Base-by-base conservation (phyloP, 2,797 vertebrate genomes). In the Apogon talboti region DNA sequence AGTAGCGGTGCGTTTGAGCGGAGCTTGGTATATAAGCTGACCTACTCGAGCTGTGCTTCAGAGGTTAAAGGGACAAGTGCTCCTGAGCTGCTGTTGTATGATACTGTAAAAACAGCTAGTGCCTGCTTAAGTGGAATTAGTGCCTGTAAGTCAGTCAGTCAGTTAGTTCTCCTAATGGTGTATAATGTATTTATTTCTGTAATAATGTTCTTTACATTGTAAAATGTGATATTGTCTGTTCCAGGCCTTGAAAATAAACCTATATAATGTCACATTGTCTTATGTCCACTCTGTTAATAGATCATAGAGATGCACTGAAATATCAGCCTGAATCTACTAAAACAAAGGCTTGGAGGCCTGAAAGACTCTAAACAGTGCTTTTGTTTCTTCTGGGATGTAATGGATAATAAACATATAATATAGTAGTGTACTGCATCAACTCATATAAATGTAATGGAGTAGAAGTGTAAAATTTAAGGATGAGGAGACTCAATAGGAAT, bases 181-280 rank as follows among this genome's bases (percentile, higher is more conserved):
- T 79, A 40, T 76, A 18, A 68, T 82, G 69, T 87, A 84, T 89
- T 90, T 88, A 89, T 83, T 81, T 79, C n/a, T 84, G 71, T 85
- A 48, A 66, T 78, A 68, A 60, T 69, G 60, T 71, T 79, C 68
- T 76, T 73, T 57, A 59, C 11, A 33, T 61, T 76, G 74, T 83
- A 78, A 57, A 62, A 72, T 68, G 81, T 81, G 70, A 71, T 72
- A 0, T 53, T 77, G 76, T 85, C 66, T 81, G 66, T 84, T 41
- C 50, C 56, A 47, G 45, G 59, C 76, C 74, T 76, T 73, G 59
- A 58, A 67, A 91, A 87, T 90, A 87, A 87, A 90, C 33, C 3
- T 8, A 49, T 38, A 58, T 65, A 1, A 71, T 59, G 7, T 59
- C 21, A 74, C 8, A 0, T 33, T 14, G 21, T 11, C 6, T 68